Percentiles rank a stretch among this genome's conserved stretches.
Conservation (phyloP, 2,888 invertebrate species). For the Tetramorium bicarinatum region DNA sequence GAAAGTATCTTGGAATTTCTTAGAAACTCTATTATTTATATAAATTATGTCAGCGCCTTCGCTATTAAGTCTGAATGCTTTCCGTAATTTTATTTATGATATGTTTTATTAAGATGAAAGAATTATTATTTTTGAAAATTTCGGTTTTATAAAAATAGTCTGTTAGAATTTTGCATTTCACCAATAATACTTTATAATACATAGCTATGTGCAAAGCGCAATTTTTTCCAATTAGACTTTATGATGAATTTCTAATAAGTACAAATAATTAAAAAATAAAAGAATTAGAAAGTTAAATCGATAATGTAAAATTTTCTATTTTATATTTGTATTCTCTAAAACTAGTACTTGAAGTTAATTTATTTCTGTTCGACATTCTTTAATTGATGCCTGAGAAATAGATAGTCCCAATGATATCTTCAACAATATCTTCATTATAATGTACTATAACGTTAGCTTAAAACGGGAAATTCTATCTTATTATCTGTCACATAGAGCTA, state of each 20-base stretch:
- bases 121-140: slow-evolving; percentile 1
- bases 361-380: not conserved
- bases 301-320: not conserved
- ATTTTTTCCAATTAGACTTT: not conserved
- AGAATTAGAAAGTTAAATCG: not conserved
- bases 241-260: not conserved
- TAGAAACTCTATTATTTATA: not conserved
- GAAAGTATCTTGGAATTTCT: not conserved
- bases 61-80: not conserved
- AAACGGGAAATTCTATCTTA: slow-evolving; percentile 27
- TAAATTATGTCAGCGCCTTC: not conserved
- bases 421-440: not conserved
- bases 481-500: slow-evolving; percentile 19
- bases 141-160: not conserved
- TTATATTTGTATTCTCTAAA: not conserved
- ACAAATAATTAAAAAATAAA: not conserved
- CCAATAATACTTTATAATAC: not conserved
- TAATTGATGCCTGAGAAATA: not conserved
- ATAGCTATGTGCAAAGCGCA: not conserved
- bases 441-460: not conserved
- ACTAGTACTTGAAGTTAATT: not conserved
- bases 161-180: not conserved
- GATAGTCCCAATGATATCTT: not conserved
- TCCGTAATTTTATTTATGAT: not conserved
- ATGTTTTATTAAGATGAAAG: not conserved